These are phyloP conservation scores for Hemicrepidius hirtus DNA, from an alignment of 2,888 invertebrate species.

Conservation along the genomic window DNA sequence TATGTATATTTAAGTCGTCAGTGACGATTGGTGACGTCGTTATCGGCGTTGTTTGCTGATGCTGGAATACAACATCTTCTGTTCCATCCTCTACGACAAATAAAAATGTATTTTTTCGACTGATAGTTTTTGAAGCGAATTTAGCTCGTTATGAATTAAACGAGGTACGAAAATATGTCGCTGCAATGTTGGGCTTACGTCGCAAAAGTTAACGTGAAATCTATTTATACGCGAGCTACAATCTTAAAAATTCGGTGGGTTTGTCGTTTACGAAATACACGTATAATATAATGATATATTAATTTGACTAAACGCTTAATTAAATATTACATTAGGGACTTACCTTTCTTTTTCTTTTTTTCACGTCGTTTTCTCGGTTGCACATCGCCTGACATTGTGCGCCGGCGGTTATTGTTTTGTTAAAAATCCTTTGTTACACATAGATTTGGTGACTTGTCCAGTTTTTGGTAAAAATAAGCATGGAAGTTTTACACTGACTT, in stretches of 20 bases:
- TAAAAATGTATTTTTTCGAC: background rate
- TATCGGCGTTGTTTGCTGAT: conserved; percentile 64
- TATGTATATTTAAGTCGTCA: conserved; percentile 83
- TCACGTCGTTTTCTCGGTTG: conserved; percentile 91
- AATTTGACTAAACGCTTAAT: background rate
- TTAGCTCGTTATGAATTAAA: background rate
- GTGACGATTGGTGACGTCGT: conserved; percentile 54
- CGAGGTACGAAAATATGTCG: conserved; percentile 28
- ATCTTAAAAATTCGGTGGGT: conserved; percentile 31
- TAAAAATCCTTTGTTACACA: conserved; percentile 16
- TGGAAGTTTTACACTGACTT: conserved; percentile 11
- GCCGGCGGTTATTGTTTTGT: conserved; percentile 9
- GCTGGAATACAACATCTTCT: conserved; percentile 54
- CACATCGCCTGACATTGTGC: conserved; percentile 87
- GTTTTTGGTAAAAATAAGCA: conserved; percentile 42
- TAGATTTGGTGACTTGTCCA: conserved; percentile 32
- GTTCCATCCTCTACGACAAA: conserved; percentile 60
- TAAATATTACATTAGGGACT: conserved; percentile 55
- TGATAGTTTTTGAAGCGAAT: background rate
- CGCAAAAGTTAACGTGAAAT: conserved; percentile 24
- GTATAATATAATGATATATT: background rate
- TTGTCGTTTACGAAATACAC: conserved; percentile 28
- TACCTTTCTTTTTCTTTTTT: conserved; percentile 89
- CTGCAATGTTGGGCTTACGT: conserved; percentile 7
- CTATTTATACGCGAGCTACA: conserved; percentile 40